Evolutionary conservation across 2,888 invertebrate species (phyloP).

Genomic region (Leucania comma): DNA sequence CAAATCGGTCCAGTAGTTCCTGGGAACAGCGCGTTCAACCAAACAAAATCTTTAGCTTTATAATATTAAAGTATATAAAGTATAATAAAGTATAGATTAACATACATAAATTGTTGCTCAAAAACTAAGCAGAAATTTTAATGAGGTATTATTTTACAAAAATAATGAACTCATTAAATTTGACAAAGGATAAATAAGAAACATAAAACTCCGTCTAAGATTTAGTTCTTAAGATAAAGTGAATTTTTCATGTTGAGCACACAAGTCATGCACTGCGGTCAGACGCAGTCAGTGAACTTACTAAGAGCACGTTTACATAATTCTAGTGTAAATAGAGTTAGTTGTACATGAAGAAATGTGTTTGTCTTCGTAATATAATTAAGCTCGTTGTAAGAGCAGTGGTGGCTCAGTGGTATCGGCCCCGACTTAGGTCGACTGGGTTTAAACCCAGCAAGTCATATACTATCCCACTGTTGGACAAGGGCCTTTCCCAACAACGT

Average conservation of each 20-base stretch:
- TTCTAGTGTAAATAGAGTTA: conserved; percentile 28
- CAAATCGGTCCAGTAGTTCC: no score
- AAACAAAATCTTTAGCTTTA: no score
- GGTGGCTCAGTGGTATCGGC: no score
- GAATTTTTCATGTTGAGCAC: conserved; percentile 54
- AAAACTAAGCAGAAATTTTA: conserved; percentile 14
- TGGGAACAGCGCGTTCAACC: no score
- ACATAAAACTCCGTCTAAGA: conserved; percentile 39
- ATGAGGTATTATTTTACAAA: conserved; percentile 43
- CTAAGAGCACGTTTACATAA: conserved; percentile 7
- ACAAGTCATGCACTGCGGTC: conserved; percentile 34
- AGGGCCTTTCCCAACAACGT: no score
- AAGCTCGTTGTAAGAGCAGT: background rate
- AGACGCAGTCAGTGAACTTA: conserved; percentile 50
- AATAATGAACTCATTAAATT: conserved; percentile 24
- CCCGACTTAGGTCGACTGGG: no score
- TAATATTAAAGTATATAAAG: no score
- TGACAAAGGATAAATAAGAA: conserved; percentile 31
- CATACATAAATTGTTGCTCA: conserved; percentile 5
- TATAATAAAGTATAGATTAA: no score
- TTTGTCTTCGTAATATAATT: conserved; percentile 8
- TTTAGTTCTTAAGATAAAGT: conserved; percentile 48
- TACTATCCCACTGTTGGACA: no score
- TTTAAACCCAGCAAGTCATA: no score
- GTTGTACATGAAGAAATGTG: conserved; percentile 5